Evolutionary conservation across 2,797 vertebrate species (phyloP), one percentile per base, ranked within the genome.

Genomic region (Schizopygopsis malacanthus): DNA sequence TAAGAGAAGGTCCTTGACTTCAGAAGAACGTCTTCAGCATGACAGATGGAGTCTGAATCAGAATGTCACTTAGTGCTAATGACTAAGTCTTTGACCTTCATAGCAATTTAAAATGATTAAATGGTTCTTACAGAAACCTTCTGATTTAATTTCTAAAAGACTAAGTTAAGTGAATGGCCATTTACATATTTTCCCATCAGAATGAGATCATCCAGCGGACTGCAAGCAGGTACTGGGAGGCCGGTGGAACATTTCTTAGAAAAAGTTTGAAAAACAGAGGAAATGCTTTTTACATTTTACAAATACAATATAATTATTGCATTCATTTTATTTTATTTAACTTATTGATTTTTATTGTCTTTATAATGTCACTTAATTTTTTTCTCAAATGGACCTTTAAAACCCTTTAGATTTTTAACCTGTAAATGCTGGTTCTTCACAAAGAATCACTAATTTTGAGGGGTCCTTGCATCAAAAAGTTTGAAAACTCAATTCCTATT

Each of bases 31-130:
- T 63, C 56, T 83, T 83, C 16, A 76, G 41, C 11, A 50, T 4
- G 6, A 76, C 22, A 37, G n/a, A 73, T 72, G 11, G 4, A 76
- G 20, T 83, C 43, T 33, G 20, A 63, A 76, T 73, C 43, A 67
- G 72, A 63, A 50, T 54, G n/a, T 72, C 33, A 71, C n/a, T 63
- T 54, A 47, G 12, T 63, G 82, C 54, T 83, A 73, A 75, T 80
- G 78, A 47, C 16, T 8, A 78, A 7, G 56, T 5, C 9, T 52
- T 69, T 16, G 45, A 81, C 45, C 28, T 25, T 81, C 63, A 54
- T 50, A 50, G 12, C 20, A 9, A 81, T 69, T 81, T 52, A 54
- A 81, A 70, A n/a, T 15, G 2, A 81, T 70, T 50, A 16, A 52
- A 54, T 11, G 45, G 33, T 18, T 69, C 28, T 67, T 13, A 13